These are phyloP conservation scores for Fragum fragum DNA, from an alignment of 2,888 invertebrate species.

Conservation along the genomic window DNA sequence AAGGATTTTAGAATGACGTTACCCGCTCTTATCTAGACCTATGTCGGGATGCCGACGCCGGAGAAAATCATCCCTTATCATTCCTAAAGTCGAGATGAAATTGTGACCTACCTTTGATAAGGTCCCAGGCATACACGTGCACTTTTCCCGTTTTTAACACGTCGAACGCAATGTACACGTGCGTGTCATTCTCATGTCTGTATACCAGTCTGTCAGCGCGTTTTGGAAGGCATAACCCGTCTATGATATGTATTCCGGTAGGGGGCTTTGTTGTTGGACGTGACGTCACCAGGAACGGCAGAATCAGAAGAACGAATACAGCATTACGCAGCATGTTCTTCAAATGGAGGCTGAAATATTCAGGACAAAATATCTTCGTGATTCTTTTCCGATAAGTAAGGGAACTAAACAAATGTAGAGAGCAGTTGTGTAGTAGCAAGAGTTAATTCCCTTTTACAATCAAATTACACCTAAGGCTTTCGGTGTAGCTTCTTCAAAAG, in stretches of 20 bases:
- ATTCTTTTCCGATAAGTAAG: too few relatives aligned
- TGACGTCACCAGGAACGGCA: conserved; percentile 23
- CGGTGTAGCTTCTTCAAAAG: too few relatives aligned
- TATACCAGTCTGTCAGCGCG: conserved; percentile 72
- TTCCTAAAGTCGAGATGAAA: too few relatives aligned
- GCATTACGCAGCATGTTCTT: conserved; percentile 11
- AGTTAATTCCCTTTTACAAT: too few relatives aligned
- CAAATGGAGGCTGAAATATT: neutral
- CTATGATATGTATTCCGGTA: conserved; percentile 56
- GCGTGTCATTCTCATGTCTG: conserved; percentile 60
- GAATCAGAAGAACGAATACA: neutral
- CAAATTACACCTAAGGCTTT: too few relatives aligned
- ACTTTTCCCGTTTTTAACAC: conserved; percentile 61
- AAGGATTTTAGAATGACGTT: too few relatives aligned
- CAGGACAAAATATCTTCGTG: neutral
- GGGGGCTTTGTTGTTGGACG: conserved; percentile 11
- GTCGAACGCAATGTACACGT: conserved; percentile 72
- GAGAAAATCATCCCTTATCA: too few relatives aligned
- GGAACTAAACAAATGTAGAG: too few relatives aligned
- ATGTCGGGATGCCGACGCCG: too few relatives aligned
- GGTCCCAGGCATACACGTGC: conserved; percentile 66
- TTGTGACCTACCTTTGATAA: conserved; percentile 65
- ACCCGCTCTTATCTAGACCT: too few relatives aligned
- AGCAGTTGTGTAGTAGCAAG: too few relatives aligned
- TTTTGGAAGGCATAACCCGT: conserved; percentile 66